Evolutionary conservation across 2,888 invertebrate genomes (phyloP).

Genomic region (Charanyca ferruginea): DNA sequence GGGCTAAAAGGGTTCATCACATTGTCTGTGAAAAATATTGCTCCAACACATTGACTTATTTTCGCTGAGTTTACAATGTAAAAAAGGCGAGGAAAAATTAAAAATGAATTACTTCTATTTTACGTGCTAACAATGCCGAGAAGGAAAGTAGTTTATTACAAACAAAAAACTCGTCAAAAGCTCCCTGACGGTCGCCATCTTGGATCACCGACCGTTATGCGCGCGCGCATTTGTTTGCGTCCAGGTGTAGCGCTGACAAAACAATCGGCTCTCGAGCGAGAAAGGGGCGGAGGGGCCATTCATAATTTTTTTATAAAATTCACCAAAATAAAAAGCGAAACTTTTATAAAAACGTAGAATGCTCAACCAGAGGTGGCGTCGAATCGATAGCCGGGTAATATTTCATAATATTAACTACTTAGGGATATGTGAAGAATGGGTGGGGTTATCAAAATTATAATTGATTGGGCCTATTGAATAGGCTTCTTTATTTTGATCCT

Average conservation of each 20-base stretch:
- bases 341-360: slow-evolving; percentile 73
- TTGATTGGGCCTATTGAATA: slow-evolving; percentile 79
- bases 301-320: slow-evolving; percentile 85
- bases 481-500: slow-evolving; percentile 69
- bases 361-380: slow-evolving; percentile 69
- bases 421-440: slow-evolving; percentile 86
- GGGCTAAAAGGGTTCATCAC: slow-evolving; percentile 40
- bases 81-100: not conserved
- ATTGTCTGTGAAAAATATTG: slow-evolving; percentile 51
- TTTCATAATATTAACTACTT: slow-evolving; percentile 90
- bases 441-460: slow-evolving; percentile 82
- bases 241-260: slow-evolving; percentile 90
- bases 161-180: slow-evolving; percentile 69
- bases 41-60: slow-evolving; percentile 36
- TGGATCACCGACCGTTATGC: slow-evolving; percentile 81
- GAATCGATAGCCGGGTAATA: slow-evolving; percentile 84
- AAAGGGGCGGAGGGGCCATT: slow-evolving; percentile 87
- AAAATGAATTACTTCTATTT: slow-evolving; percentile 27
- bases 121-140: slow-evolving; percentile 26
- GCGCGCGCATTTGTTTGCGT: slow-evolving; percentile 85
- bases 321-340: slow-evolving; percentile 83
- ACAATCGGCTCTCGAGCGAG: slow-evolving; percentile 87
- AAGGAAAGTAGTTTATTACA: slow-evolving; percentile 56
- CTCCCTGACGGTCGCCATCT: slow-evolving; percentile 76
- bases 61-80: not conserved